Evolutionary conservation across 2,888 invertebrate genomes (phyloP).

Genomic region (Hydrotaea cyrtoneurina): DNA sequence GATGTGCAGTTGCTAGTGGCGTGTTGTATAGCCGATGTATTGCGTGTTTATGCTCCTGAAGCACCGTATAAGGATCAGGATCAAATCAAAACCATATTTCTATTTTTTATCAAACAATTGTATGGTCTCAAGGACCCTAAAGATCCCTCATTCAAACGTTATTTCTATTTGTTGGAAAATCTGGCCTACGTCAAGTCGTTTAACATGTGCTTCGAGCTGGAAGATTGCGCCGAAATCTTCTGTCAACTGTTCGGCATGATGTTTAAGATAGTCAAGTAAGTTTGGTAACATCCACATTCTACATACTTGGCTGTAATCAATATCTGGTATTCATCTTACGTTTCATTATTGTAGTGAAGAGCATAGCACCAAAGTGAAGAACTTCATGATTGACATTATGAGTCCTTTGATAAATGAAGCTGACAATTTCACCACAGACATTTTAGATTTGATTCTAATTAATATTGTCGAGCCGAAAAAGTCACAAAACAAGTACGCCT

Average conservation of each 20-base stretch:
- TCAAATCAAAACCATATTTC: conserved; percentile 94
- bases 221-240: conserved; percentile 98
- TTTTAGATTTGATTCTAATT: conserved; percentile 95
- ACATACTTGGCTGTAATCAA: not conserved
- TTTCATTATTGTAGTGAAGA: conserved; percentile 87
- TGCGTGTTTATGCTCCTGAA: conserved; percentile 97
- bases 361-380: conserved; percentile 97
- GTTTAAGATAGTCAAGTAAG: conserved; percentile 97
- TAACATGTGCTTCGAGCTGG: conserved; percentile 98
- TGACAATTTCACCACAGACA: conserved; percentile 95
- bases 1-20: conserved; percentile 97
- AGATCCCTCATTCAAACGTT: conserved; percentile 97
- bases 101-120: conserved; percentile 96
- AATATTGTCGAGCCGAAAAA: conserved; percentile 97
- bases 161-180: conserved; percentile 98
- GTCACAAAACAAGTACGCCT: conserved; percentile 93
- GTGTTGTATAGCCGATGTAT: conserved; percentile 98
- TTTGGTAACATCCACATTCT: conserved; percentile 70
- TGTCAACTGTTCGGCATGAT: conserved; percentile 95
- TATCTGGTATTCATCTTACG: not conserved
- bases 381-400: conserved; percentile 97
- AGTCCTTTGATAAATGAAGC: conserved; percentile 97
- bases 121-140: conserved; percentile 97
- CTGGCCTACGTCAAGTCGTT: conserved; percentile 98
- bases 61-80: conserved; percentile 98